Conservation (phyloP, 1,140 invertebrate genomes). For the Heliconius eleuchia region DNA sequence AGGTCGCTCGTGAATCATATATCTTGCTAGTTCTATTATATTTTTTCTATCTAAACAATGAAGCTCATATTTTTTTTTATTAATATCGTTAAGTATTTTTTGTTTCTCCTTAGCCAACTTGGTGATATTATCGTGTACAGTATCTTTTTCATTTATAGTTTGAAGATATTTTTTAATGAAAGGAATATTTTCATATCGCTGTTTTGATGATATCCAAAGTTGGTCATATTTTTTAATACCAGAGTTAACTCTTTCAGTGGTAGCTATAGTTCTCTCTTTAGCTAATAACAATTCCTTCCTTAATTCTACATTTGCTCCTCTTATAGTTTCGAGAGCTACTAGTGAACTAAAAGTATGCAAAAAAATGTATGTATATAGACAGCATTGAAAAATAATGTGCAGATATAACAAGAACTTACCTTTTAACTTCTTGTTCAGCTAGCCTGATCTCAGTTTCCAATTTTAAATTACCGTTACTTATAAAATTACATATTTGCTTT, state of each 20-base stretch:
- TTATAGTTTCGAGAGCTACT: constrained; percentile 54
- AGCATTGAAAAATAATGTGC: neutral
- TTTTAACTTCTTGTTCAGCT: constrained; percentile 59
- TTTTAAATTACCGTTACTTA: constrained; percentile 58
- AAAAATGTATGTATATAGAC: neutral
- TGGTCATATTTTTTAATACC: constrained; percentile 64
- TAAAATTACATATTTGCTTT: constrained; percentile 55
- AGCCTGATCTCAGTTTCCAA: constrained; percentile 61
- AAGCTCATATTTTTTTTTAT: constrained; percentile 45
- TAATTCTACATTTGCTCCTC: constrained; percentile 59
- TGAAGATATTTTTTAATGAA: constrained; percentile 54
- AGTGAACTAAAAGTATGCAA: constrained; percentile 42
- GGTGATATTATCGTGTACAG: constrained; percentile 43
- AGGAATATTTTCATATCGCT: constrained; percentile 60
- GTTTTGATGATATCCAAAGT: constrained; percentile 57
- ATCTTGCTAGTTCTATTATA: constrained; percentile 57
- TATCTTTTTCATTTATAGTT: constrained; percentile 42
- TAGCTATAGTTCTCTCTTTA: constrained; percentile 50
- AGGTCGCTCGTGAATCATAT: constrained; percentile 49
- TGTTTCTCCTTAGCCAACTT: constrained; percentile 43
- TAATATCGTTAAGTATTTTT: constrained; percentile 41
- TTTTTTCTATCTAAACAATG: constrained; percentile 43
- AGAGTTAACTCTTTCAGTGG: constrained; percentile 45
- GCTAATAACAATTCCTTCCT: constrained; percentile 59
- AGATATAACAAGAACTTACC: constrained; percentile 40